A percentile compares a stretch with the other conserved stretches of the same genome.
Evolutionary conservation across 2,888 invertebrate genomes (phyloP).

Genomic region (Thysanoteuthis rhombus): DNA sequence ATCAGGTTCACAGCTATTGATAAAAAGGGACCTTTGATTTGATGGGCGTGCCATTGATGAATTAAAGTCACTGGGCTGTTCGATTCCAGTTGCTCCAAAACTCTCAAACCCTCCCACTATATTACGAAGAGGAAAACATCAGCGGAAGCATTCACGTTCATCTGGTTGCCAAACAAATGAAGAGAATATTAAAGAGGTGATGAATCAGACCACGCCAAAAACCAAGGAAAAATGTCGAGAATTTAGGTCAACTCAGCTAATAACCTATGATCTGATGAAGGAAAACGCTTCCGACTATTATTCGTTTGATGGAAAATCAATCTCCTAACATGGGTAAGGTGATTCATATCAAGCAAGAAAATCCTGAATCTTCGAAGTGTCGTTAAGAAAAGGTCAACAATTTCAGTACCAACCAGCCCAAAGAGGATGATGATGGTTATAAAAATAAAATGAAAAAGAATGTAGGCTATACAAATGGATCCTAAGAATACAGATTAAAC

Average conservation of each 20-base stretch:
- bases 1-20: slow-evolving; percentile 51
- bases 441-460: too few relatives aligned
- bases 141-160: slow-evolving; percentile 45
- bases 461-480: too few relatives aligned
- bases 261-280: neutral
- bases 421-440: neutral
- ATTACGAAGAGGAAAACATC: slow-evolving; percentile 66
- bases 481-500: too few relatives aligned
- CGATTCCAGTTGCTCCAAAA: slow-evolving; percentile 57
- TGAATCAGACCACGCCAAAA: slow-evolving; percentile 26
- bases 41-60: slow-evolving; percentile 59
- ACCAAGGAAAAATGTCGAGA: slow-evolving; percentile 15
- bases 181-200: slow-evolving; percentile 16
- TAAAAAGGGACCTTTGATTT: slow-evolving; percentile 55
- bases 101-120: slow-evolving; percentile 68
- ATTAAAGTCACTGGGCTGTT: slow-evolving; percentile 52
- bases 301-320: neutral
- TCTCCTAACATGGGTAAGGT: slow-evolving; percentile 16
- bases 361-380: neutral
- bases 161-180: neutral
- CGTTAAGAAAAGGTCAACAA: neutral
- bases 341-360: slow-evolving; percentile 24
- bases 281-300: neutral
- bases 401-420: neutral
- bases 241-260: neutral